Evolutionary conservation across 37 sponge, comb jelly and placozoan genomes (phyloP).

Genomic region (Sycon ciliatum): DNA sequence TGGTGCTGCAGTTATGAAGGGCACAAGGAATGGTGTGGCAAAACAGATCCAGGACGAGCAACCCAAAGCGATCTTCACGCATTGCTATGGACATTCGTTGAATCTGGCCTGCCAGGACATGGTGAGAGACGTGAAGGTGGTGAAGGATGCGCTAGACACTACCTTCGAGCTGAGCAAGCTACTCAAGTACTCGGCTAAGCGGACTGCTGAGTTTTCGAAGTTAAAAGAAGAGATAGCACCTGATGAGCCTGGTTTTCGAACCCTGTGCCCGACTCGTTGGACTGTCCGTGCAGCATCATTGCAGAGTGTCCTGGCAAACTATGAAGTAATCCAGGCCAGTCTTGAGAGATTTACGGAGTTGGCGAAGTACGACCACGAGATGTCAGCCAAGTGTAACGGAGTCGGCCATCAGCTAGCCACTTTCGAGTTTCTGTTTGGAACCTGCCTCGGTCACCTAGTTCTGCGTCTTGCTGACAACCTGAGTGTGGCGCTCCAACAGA

Average conservation of each 20-base stretch:
- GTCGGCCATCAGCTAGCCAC: constrained; percentile 34
- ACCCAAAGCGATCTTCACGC: constrained; percentile 23
- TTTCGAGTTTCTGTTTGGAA: constrained; percentile 29
- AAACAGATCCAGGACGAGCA: constrained; percentile 17
- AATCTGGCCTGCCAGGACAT: constrained; percentile 45
- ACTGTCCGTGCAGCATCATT: constrained; percentile 33
- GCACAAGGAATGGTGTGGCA: constrained; percentile 30
- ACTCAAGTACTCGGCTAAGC: constrained; percentile 52
- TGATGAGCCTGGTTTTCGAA: too few relatives aligned
- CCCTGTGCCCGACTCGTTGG: constrained; percentile 45
- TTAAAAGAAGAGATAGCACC: constrained; percentile 30
- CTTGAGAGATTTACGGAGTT: constrained; percentile 34
- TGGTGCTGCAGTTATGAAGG: constrained; percentile 44
- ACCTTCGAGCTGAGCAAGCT: constrained; percentile 49
- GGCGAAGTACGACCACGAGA: constrained; percentile 42
- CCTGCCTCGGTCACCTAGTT: constrained; percentile 33
- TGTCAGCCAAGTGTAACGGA: constrained; percentile 44
- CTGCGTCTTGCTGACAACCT: constrained; percentile 45
- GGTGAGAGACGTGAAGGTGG: constrained; percentile 40
- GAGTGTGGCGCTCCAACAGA: constrained; percentile 30
- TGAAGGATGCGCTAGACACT: constrained; percentile 42
- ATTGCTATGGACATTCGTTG: constrained; percentile 56
- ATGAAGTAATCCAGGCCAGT: constrained; percentile 26
- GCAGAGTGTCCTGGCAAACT: constrained; percentile 48
- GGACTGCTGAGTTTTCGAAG: constrained; percentile 34